Base-by-base conservation (phyloP, 2,888 invertebrate species). In the Trileptium ribeirensis region DNA sequence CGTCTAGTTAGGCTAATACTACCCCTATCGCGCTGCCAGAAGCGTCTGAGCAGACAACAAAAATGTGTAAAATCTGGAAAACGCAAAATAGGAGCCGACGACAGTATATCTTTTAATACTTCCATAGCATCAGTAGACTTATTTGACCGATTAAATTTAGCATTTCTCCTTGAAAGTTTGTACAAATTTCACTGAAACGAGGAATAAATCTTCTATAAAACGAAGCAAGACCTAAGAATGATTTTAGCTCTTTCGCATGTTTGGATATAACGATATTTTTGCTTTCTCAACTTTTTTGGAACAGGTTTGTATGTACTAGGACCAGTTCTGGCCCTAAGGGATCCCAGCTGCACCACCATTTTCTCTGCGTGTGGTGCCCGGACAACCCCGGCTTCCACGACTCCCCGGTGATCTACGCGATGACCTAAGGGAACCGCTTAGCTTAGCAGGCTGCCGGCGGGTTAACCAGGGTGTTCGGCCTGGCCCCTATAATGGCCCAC, bases 131-230 rank as follows among this genome's bases (percentile, higher is more conserved):
- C 15, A 31, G 83, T 33, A 33, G 81, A 82, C 31, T 82, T 81
- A 31, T 75, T 40, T 0, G 19, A 40, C 86, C 86, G 85, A 24
- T 38, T 29, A 40, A 85, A 86, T 15, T 39, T 40, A 19, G 34
- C 64, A 0, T 64, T 67, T 74, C 80, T 83, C 29, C 77, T 85
- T 8, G 78, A 51, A 1, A 86, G 78, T 15, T 67, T 19, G 29
- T 79, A 78, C 64, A 67, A 19, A 86, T 82, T 3, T 29, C 70
- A 1, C 84, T 34, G 64, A 85, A 84, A 29, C 82, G 40, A 0
- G 40, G 19, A 24, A 84, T 81, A 64, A 79, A 85, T 74, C 81
- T 29, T 8, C 85, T 36, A 29, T 67, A 86, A 36, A 84, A 84
- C 1, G 81, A 64, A 0, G 80, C 83, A 51, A 83, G 78, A 29